A percentile compares a stretch with the other conserved stretches of the same genome.
Conservation (phyloP, 2,113 vertebrate genomes). For the Gnathonemus echidnorhynchus region DNA sequence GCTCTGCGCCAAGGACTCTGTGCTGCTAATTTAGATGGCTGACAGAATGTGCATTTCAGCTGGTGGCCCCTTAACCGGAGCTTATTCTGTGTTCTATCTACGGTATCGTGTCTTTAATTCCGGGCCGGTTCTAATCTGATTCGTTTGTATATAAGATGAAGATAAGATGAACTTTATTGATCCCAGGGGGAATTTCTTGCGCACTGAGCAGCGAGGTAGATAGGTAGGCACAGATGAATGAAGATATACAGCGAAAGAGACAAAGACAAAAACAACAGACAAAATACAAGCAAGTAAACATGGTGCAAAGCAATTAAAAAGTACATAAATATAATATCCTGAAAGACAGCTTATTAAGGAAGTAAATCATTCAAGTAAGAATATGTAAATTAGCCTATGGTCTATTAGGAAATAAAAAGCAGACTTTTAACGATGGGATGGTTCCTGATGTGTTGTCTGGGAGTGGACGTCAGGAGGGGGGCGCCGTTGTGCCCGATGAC, state of each 20-base stretch:
- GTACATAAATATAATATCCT: neutral
- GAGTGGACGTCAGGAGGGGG: neutral
- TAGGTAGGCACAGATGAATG: neutral
- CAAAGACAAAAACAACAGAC: neutral
- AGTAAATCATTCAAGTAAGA: neutral
- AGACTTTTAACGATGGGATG: neutral
- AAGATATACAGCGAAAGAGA: neutral
- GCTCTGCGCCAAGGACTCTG: neutral
- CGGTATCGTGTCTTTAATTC: neutral
- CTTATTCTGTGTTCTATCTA: neutral
- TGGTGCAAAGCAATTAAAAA: neutral
- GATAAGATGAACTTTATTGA: neutral
- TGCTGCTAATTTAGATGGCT: neutral
- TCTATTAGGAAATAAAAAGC: neutral
- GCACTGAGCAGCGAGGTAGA: neutral
- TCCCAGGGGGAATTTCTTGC: neutral
- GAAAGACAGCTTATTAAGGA: neutral
- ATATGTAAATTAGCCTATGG: neutral
- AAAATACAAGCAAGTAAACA: neutral
- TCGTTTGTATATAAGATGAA: neutral
- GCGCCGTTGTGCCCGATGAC: neutral
- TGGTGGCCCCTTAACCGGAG: neutral
- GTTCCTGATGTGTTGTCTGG: neutral
- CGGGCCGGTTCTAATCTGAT: neutral
- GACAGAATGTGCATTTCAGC: neutral